Conservation (phyloP, 2,888 invertebrate species). For the Spodoptera exigua region DNA sequence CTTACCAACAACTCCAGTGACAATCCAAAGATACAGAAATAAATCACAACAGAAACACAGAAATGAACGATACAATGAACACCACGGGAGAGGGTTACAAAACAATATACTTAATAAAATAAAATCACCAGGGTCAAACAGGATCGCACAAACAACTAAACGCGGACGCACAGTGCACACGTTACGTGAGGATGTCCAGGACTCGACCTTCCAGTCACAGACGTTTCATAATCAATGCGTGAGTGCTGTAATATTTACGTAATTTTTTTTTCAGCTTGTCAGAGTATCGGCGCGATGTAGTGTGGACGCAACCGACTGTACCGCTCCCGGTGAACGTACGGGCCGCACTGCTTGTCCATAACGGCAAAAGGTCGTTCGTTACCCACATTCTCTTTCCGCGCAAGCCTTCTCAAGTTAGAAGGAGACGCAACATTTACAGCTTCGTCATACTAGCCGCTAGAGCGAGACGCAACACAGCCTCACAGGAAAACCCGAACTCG, state of each 20-base stretch:
- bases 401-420: slow-evolving; percentile 87
- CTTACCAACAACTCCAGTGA: slow-evolving; percentile 79
- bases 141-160: slow-evolving; percentile 80
- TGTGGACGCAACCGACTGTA: slow-evolving; percentile 65
- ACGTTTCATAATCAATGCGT: slow-evolving; percentile 84
- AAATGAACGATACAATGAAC: slow-evolving; percentile 72
- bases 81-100: slow-evolving; percentile 77
- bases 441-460: slow-evolving; percentile 55
- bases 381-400: slow-evolving; percentile 89
- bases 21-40: slow-evolving; percentile 83
- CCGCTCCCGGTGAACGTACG: slow-evolving; percentile 84
- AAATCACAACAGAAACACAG: slow-evolving; percentile 84
- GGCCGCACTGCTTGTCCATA: slow-evolving; percentile 88
- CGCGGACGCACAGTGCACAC: slow-evolving; percentile 68
- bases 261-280: slow-evolving; percentile 86
- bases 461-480: slow-evolving; percentile 79
- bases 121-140: slow-evolving; percentile 84
- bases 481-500: slow-evolving; percentile 86
- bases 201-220: slow-evolving; percentile 69
- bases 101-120: slow-evolving; percentile 83
- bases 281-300: slow-evolving; percentile 77
- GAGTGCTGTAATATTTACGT: slow-evolving; percentile 88
- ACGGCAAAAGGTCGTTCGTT: slow-evolving; percentile 89
- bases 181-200: slow-evolving; percentile 61
- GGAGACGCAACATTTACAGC: slow-evolving; percentile 72